Base-by-base conservation (phyloP, 2,113 vertebrate genomes). In the Zapus hudsonius region DNA sequence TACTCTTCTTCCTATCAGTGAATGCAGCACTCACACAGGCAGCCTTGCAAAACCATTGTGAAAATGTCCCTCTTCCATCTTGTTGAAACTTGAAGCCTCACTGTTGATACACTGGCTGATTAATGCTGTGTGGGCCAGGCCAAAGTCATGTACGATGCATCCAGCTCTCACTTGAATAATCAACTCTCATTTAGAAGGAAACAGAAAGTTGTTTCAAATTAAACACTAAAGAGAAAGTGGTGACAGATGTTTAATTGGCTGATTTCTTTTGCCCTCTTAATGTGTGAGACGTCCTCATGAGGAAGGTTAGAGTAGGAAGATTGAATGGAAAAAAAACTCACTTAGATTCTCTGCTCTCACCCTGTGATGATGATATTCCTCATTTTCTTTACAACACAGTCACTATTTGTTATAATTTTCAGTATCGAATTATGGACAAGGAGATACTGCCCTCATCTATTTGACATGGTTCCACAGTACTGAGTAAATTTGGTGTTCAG, bases 141-240 rank as follows among this genome's bases (percentile, higher is more conserved):
- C 80, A 70, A 95, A 96, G 88, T 90, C 85, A 73, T 89, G 83
- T 75, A 96, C n/a, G 72, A 73, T 59, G 40, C 44, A 69, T 89
- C 52, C 13, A 66, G 29, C 70, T 90, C 85, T 93, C 63, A 31
- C 69, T 44, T 82, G 90, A 95, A 80, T 87, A 47, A 92, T 93
- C 42, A 94, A 85, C 93, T 92, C n/a, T 92, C 75, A 94, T 92
- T 94, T 94, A 64, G 57, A 36, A 42, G 91, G 75, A 96, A 95
- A 95, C 31, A 36, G 80, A 91, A 94, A 92, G 69, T 94, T 91
- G 72, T 94, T 96, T 84, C 89, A 97, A 95, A 95, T 92, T 57
- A 95, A 95, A 91, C 61, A 64, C 27, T 83, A 90, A 93, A 94
- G 63, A 78, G 12, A 72, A 95, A 92, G 31, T 82, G 64, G 61